Evolutionary conservation across 2,888 invertebrate genomes (phyloP).

Genomic region (Vesta saturnalis): DNA sequence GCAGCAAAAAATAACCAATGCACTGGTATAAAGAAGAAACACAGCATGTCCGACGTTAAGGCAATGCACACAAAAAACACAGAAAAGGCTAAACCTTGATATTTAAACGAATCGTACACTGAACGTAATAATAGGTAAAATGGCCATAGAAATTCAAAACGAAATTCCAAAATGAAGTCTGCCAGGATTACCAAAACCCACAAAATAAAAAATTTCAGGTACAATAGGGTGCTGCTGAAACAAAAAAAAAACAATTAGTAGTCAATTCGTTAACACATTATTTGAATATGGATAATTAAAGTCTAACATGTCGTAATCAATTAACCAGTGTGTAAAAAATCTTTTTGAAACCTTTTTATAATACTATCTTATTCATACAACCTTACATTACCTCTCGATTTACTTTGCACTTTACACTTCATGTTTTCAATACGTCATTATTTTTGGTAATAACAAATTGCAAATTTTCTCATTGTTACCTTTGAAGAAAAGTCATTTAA

Average conservation of each 20-base stretch:
- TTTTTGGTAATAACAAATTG: too few relatives aligned
- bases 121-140: conserved; percentile 96
- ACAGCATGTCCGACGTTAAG: conserved; percentile 97
- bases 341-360: too few relatives aligned
- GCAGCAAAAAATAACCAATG: conserved; percentile 98
- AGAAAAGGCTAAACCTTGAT: conserved; percentile 97
- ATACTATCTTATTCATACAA: too few relatives aligned
- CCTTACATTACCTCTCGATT: too few relatives aligned
- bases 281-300: too few relatives aligned
- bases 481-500: too few relatives aligned
- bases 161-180: conserved; percentile 97
- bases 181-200: conserved; percentile 95
- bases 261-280: too few relatives aligned
- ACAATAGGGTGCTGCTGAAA: conserved; percentile 92
- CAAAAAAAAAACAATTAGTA: conserved; percentile 40
- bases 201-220: conserved; percentile 93
- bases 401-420: too few relatives aligned
- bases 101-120: conserved; percentile 97
- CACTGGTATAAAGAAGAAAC: conserved; percentile 98
- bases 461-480: too few relatives aligned
- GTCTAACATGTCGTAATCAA: too few relatives aligned
- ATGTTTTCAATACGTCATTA: too few relatives aligned
- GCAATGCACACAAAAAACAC: conserved; percentile 98
- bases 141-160: conserved; percentile 99
- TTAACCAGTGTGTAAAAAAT: too few relatives aligned